A percentile compares a stretch with the other conserved stretches of the same genome.
These are phyloP conservation scores for Eufriesea mexicana DNA, from an alignment of 1,140 invertebrate genomes.

Conservation along the genomic window DNA sequence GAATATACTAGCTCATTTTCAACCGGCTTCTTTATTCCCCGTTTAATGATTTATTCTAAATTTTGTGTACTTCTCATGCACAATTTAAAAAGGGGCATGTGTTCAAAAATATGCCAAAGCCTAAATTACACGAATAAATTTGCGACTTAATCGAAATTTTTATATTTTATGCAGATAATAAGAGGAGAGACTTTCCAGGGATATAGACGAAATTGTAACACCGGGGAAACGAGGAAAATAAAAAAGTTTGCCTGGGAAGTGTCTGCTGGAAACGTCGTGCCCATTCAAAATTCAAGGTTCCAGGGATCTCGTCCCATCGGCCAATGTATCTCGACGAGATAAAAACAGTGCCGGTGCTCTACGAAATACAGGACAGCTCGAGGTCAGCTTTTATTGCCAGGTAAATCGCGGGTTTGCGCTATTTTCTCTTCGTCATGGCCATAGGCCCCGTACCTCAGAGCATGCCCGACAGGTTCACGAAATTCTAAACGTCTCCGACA, in stretches of 20 bases:
- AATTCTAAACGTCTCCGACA: not conserved
- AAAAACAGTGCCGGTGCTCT: slow-evolving; percentile 24
- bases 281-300: slow-evolving; percentile 38
- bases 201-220: too few relatives aligned
- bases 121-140: too few relatives aligned
- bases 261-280: not conserved
- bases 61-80: too few relatives aligned
- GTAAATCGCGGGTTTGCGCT: slow-evolving; percentile 33
- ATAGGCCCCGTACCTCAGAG: not conserved
- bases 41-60: too few relatives aligned
- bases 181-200: too few relatives aligned
- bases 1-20: too few relatives aligned
- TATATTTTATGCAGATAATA: too few relatives aligned
- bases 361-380: slow-evolving; percentile 37
- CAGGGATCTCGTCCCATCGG: slow-evolving; percentile 6
- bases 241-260: not conserved
- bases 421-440: slow-evolving; percentile 23
- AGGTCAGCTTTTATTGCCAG: slow-evolving; percentile 40
- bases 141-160: too few relatives aligned
- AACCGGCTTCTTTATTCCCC: too few relatives aligned
- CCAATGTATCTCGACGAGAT: slow-evolving; percentile 39
- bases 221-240: too few relatives aligned
- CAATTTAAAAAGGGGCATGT: too few relatives aligned
- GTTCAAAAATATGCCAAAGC: too few relatives aligned
- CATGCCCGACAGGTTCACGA: slow-evolving; percentile 15